Evolutionary conservation across 53 echinoderm and acorn worm genomes (phyloP).

Genomic region (Glandiceps talaboti): DNA sequence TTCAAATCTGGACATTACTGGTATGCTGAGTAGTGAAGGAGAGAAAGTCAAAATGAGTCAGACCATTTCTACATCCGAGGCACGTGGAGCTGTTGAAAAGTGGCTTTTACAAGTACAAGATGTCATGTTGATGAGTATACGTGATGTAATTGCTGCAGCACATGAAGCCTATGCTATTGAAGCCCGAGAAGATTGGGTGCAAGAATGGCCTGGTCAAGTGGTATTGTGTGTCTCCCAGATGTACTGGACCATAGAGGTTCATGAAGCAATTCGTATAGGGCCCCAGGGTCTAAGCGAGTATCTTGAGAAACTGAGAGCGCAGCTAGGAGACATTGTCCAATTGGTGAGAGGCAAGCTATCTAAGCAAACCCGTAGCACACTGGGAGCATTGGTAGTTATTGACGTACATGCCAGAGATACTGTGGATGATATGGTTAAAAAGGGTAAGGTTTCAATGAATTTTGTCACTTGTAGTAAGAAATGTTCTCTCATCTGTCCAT

Average conservation of each 20-base stretch:
- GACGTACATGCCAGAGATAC: slow-evolving; percentile 97
- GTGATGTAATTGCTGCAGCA: slow-evolving; percentile 77
- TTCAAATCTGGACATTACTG: slow-evolving; percentile 62
- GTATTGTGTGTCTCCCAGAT: slow-evolving; percentile 96
- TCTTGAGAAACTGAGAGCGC: slow-evolving; percentile 60
- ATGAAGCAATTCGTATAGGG: slow-evolving; percentile 83
- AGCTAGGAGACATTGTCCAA: slow-evolving; percentile 61
- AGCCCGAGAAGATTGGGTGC: slow-evolving; percentile 84
- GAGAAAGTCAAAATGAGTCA: slow-evolving; percentile 75
- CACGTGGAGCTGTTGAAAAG: slow-evolving; percentile 94
- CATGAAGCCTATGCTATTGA: slow-evolving; percentile 90
- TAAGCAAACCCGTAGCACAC: slow-evolving; percentile 87
- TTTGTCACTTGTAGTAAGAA: too few relatives aligned
- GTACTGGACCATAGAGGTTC: slow-evolving; percentile 96
- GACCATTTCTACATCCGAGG: slow-evolving; percentile 87
- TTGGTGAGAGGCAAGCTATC: slow-evolving; percentile 97
- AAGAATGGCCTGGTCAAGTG: slow-evolving; percentile 98
- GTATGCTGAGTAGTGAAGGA: slow-evolving; percentile 96
- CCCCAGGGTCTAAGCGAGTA: slow-evolving; percentile 87
- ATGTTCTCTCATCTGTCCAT: too few relatives aligned
- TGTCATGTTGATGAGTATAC: slow-evolving; percentile 89
- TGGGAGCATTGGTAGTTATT: slow-evolving; percentile 87
- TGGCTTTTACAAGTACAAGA: slow-evolving; percentile 99
- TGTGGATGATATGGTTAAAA: slow-evolving; percentile 81
- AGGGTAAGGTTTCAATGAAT: too few relatives aligned